Evolutionary conservation across 2,888 invertebrate species (phyloP).

Genomic region (Cerastoderma edule): DNA sequence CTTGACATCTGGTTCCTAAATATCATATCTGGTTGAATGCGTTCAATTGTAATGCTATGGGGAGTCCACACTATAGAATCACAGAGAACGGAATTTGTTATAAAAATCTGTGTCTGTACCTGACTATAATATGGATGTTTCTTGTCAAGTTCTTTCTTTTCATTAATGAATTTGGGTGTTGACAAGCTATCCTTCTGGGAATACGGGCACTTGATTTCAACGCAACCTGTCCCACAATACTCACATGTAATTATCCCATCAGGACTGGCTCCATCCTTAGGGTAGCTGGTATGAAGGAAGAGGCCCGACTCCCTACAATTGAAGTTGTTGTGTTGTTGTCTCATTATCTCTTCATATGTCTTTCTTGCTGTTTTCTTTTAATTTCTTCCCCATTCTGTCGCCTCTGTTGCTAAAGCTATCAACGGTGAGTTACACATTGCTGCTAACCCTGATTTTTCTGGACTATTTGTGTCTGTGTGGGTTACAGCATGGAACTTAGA

Average conservation of each 20-base stretch:
- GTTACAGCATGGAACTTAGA: constrained; percentile 23
- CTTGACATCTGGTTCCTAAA: constrained; percentile 16
- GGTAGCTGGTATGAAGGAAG: constrained; percentile 20
- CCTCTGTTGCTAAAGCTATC: constrained; percentile 9
- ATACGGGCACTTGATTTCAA: constrained; percentile 53
- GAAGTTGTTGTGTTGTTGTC: constrained; percentile 22
- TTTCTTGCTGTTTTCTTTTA: constrained; percentile 27
- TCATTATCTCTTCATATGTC: neutral
- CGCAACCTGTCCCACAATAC: constrained; percentile 42
- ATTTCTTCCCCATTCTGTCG: constrained; percentile 29
- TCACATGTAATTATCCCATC: constrained; percentile 45
- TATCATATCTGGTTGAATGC: constrained; percentile 20
- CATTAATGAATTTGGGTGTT: constrained; percentile 15
- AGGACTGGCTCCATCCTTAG: constrained; percentile 48
- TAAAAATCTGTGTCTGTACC: constrained; percentile 43
- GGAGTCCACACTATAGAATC: constrained; percentile 57
- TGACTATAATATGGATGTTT: constrained; percentile 47
- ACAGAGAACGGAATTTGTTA: constrained; percentile 22
- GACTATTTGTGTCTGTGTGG: constrained; percentile 10
- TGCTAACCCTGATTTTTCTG: constrained; percentile 14
- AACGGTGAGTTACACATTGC: neutral
- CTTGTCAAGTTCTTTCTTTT: constrained; percentile 21
- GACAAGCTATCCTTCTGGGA: neutral
- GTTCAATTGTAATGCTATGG: constrained; percentile 27
- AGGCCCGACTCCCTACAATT: constrained; percentile 20